Base-by-base conservation (phyloP, 2,797 vertebrate genomes). In the Labroides dimidiatus region DNA sequence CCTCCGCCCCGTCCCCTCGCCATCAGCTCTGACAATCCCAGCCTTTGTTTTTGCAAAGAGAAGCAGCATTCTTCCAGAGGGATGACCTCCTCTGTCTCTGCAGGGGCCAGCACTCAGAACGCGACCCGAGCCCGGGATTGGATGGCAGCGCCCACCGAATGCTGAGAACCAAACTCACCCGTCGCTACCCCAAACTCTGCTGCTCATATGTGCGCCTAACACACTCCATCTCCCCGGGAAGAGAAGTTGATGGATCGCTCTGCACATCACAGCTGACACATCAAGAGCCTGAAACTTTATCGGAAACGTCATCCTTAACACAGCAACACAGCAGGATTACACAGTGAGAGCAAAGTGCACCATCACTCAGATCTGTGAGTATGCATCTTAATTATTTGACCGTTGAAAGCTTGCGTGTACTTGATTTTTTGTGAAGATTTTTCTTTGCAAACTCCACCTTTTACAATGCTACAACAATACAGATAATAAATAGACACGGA, bases 41-140 rank as follows among this genome's bases (percentile, higher is more conserved):
- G 85, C 85, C 92, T 93, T 93, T 94, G 93, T 94, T 88, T 90
- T 87, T 78, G 78, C 86, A 80, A 93, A 91, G 90, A 93, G 92
- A 91, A 92, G 89, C 89, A 70, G 80, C 91, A 93, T 94, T 94
- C 90, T 94, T 92, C 82, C 86, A 87, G 80, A 81, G 85, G 84
- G 91, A 83, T 91, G 93, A 93, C 89, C 90, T 92, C 89, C 87
- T 87, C 85, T 89, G 87, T 92, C 77, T 88, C 84, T 45, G 54
- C 88, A 91, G 90, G 87, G 78, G 82, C 92, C 84, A 91, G 89
- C 89, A 87, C 86, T 58, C 78, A 79, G 72, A 74, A 87, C 76
- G 41, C 77, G 69, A 84, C 81, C 78, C 84, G 68, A 43, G 74
- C 59, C 51, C 11, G 47, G 55, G 82, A 86, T 81, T 89, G 85